Evolutionary conservation across 2,113 vertebrate species (phyloP).

Genomic region (Cyprinus carpio): DNA sequence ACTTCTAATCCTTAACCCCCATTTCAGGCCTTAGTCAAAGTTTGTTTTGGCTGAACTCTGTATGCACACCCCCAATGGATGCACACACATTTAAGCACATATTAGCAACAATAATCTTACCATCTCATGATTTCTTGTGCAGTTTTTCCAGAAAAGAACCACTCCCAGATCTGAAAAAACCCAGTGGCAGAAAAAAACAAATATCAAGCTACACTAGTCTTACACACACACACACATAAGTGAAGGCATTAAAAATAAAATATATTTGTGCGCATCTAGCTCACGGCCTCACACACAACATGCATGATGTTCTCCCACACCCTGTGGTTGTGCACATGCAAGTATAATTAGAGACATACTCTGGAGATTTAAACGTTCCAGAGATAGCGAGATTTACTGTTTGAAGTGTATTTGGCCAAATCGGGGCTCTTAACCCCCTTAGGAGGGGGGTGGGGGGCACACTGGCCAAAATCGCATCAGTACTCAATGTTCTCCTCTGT

Average conservation of each 20-base stretch:
- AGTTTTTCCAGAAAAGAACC: slow-evolving; percentile 12
- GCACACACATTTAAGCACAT: neutral
- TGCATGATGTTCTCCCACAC: slow-evolving; percentile 22
- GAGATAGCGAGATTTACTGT: slow-evolving; percentile 45
- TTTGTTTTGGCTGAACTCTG: slow-evolving; percentile 31
- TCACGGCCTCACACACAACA: slow-evolving; percentile 2
- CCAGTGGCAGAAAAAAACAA: neutral
- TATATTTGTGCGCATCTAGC: neutral
- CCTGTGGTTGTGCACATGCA: slow-evolving; percentile 41
- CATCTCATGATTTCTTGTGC: slow-evolving; percentile 25
- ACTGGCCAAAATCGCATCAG: slow-evolving; percentile 14
- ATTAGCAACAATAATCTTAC: neutral
- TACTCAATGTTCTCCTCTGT: neutral
- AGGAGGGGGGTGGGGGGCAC: neutral
- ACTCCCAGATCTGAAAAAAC: slow-evolving; percentile 22
- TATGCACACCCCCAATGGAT: slow-evolving; percentile 8
- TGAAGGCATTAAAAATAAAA: neutral
- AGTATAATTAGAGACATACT: slow-evolving; percentile 31
- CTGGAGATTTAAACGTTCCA: slow-evolving; percentile 27
- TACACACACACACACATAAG: slow-evolving; percentile 18
- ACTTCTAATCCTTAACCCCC: slow-evolving; percentile 21
- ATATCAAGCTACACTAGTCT: neutral
- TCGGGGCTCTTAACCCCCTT: slow-evolving; percentile 12
- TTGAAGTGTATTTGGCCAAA: slow-evolving; percentile 38
- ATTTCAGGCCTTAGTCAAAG: slow-evolving; percentile 17